Conservation (phyloP, 2,888 invertebrate genomes). For the Cyrtodaria siliqua region DNA sequence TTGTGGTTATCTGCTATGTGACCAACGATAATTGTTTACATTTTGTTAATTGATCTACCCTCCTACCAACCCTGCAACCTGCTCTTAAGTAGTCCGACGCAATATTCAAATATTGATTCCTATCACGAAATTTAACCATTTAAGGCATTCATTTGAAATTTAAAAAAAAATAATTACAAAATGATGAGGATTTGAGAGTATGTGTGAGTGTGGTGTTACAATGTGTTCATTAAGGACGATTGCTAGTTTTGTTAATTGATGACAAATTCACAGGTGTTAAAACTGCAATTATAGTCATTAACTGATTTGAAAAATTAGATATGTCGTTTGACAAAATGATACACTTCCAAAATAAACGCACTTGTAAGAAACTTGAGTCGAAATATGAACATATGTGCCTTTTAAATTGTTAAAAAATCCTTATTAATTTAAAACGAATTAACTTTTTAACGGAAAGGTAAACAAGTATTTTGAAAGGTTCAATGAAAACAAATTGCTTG, state of each 20-base stretch:
- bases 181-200: slow-evolving; percentile 23
- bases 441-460: too few relatives aligned
- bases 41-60: slow-evolving; percentile 30
- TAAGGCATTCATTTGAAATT: slow-evolving; percentile 1
- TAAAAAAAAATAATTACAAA: slow-evolving; percentile 31
- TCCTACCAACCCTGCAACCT: slow-evolving; percentile 5
- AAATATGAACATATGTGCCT: too few relatives aligned
- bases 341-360: too few relatives aligned
- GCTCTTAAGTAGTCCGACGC: slow-evolving; percentile 19
- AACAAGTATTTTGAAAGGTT: too few relatives aligned
- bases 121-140: slow-evolving; percentile 42
- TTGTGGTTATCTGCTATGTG: slow-evolving; percentile 28
- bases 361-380: too few relatives aligned
- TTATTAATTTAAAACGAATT: too few relatives aligned
- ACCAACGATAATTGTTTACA: slow-evolving; percentile 14
- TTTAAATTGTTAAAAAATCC: too few relatives aligned
- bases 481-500: too few relatives aligned
- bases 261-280: slow-evolving; percentile 48
- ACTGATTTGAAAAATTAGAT: too few relatives aligned
- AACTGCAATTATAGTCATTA: slow-evolving; percentile 11
- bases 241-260: slow-evolving; percentile 5
- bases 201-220: slow-evolving; percentile 34
- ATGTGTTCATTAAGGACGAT: not conserved
- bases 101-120: slow-evolving; percentile 18
- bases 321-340: too few relatives aligned